phyloP scores from a whole-genome alignment of 2,113 vertebrate genomes.

The Ivindomyrus marchei region DNA sequence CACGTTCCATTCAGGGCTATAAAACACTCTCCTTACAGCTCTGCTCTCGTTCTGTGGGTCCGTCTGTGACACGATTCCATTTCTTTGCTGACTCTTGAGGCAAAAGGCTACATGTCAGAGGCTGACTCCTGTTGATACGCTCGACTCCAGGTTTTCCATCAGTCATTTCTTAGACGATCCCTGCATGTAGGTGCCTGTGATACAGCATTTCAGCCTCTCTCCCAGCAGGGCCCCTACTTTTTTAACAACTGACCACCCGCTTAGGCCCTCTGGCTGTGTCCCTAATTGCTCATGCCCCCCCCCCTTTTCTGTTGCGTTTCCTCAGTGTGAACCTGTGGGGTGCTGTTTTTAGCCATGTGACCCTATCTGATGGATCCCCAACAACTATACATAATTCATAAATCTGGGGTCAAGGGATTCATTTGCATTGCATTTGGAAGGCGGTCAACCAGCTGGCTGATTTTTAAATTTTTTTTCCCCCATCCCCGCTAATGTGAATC shows the following conservation, averaged over 20 bases:
- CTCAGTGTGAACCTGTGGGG: neutral
- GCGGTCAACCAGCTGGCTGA: slow-evolving; percentile 1
- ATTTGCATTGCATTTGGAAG: slow-evolving; percentile 22
- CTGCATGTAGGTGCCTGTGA: neutral
- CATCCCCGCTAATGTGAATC: slow-evolving; percentile 12
- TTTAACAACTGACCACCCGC: neutral
- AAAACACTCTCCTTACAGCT: neutral
- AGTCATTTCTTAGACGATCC: neutral
- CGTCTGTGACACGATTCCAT: neutral
- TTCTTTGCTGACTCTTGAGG: neutral
- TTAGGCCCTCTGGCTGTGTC: neutral
- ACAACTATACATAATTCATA: slow-evolving; percentile 20
- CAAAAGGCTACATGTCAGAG: neutral
- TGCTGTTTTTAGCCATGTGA: neutral
- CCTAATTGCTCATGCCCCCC: neutral
- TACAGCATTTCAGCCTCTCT: neutral
- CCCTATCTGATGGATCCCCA: neutral
- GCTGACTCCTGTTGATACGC: neutral
- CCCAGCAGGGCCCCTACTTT: neutral
- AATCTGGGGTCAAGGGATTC: slow-evolving; percentile 8
- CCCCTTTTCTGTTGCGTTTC: neutral
- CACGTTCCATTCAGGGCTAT: neutral
- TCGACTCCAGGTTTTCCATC: neutral
- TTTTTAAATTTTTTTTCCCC: neutral
- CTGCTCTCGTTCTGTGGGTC: neutral